phyloP scores from a whole-genome alignment of 2,888 invertebrate genomes.

The Iselma pallidipennis region DNA sequence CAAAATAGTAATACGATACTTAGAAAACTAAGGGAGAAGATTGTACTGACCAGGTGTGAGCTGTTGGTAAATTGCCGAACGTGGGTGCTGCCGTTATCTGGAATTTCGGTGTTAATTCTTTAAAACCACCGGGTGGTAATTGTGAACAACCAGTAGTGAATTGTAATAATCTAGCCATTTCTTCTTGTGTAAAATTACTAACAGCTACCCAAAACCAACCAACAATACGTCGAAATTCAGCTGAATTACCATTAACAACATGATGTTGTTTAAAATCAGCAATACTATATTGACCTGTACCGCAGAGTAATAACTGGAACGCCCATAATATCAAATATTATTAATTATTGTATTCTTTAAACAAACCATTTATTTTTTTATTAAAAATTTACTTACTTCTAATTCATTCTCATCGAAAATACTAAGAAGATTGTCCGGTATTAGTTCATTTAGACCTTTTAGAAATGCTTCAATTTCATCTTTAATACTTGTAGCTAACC shows the following conservation, averaged over 20 bases:
- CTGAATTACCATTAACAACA: conserved; percentile 77
- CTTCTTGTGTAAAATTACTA: conserved; percentile 86
- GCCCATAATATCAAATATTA: conserved; percentile 45
- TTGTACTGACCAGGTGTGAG: conserved; percentile 79
- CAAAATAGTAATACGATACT: neutral
- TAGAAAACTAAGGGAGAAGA: neutral
- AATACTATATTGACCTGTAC: conserved; percentile 90
- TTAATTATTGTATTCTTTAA: conserved; percentile 25
- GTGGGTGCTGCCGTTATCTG: conserved; percentile 90
- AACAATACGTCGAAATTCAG: conserved; percentile 82
- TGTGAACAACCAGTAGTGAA: conserved; percentile 94
- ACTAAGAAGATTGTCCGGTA: conserved; percentile 89
- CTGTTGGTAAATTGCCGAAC: conserved; percentile 89
- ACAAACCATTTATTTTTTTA: conserved; percentile 6
- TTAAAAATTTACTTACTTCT: conserved; percentile 67
- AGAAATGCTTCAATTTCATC: conserved; percentile 87
- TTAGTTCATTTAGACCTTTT: conserved; percentile 86
- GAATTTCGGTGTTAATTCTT: conserved; percentile 87
- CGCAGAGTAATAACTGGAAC: conserved; percentile 83
- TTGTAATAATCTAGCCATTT: conserved; percentile 90
- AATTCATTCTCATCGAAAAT: conserved; percentile 96
- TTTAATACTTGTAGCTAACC: conserved; percentile 79
- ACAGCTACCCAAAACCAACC: conserved; percentile 93
- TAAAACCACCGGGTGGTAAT: conserved; percentile 87
- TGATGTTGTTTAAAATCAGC: conserved; percentile 89